phyloP scores from a whole-genome alignment of 1,140 invertebrate species.

The Drosophila nebulosa region DNA sequence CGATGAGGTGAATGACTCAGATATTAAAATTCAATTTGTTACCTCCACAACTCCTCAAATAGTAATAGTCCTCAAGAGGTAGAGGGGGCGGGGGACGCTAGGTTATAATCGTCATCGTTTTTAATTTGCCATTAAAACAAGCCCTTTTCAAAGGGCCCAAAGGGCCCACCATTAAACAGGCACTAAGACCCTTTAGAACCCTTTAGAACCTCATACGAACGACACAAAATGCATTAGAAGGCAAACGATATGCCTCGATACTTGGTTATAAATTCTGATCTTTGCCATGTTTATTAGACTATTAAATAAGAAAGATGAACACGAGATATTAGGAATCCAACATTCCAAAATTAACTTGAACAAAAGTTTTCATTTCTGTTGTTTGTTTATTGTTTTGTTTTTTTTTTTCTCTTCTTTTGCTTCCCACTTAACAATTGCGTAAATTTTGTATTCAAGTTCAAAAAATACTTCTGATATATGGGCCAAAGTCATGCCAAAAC shows the following conservation, averaged over 20 bases:
- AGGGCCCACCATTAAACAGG: not conserved
- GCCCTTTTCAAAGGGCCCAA: not conserved
- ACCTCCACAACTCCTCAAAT: not conserved
- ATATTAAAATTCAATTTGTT: conserved; percentile 55
- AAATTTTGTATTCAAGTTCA: not conserved
- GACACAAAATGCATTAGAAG: not conserved
- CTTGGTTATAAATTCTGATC: not conserved
- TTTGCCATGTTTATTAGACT: not conserved
- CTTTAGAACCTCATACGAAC: not conserved
- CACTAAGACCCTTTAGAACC: not conserved
- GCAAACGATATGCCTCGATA: not conserved
- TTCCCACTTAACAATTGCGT: not conserved
- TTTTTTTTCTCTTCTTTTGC: too few species aligned
- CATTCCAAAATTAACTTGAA: not conserved
- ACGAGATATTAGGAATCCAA: not conserved
- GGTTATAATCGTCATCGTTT: not conserved
- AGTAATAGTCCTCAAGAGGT: not conserved
- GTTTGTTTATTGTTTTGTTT: not conserved
- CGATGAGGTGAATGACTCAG: conserved; percentile 70
- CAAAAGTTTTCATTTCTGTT: not conserved
- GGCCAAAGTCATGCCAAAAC: not conserved
- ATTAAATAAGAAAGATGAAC: not conserved
- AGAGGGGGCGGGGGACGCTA: too few species aligned
- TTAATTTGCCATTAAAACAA: conserved; percentile 27
- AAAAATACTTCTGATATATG: not conserved